A percentile compares a stretch with the other conserved stretches of the same genome.
These are phyloP conservation scores for Enteromius trimaculatus DNA, from an alignment of 2,797 vertebrate species.

Conservation along the genomic window DNA sequence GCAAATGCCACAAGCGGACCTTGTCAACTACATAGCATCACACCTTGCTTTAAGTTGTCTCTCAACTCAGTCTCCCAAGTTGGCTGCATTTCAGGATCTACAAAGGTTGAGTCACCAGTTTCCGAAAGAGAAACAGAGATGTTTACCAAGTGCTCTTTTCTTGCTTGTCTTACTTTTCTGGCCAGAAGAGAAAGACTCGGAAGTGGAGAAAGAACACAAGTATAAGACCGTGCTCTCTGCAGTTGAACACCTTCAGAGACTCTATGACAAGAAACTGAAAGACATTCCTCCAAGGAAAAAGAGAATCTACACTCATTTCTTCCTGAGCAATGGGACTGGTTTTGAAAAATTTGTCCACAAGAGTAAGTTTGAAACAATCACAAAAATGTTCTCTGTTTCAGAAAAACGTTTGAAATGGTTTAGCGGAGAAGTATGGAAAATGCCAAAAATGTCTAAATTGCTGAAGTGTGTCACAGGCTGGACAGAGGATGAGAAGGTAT, in stretches of 20 bases:
- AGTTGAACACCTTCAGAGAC: slow-evolving; percentile 72
- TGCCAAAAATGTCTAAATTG: slow-evolving; percentile 60
- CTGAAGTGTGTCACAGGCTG: slow-evolving; percentile 80
- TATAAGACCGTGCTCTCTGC: slow-evolving; percentile 75
- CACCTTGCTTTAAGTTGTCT: slow-evolving; percentile 79
- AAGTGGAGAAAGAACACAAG: slow-evolving; percentile 68
- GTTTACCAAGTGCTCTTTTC: slow-evolving; percentile 76
- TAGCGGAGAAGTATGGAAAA: slow-evolving; percentile 72
- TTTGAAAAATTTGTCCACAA: slow-evolving; percentile 74
- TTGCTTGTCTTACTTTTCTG: slow-evolving; percentile 82
- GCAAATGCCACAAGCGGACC: slow-evolving; percentile 71
- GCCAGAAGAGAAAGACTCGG: slow-evolving; percentile 80
- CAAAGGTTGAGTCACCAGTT: slow-evolving; percentile 75
- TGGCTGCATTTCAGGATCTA: slow-evolving; percentile 68
- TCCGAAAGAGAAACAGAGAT: slow-evolving; percentile 67
- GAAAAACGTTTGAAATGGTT: slow-evolving; percentile 75
- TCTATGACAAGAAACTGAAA: slow-evolving; percentile 75
- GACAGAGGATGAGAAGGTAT: slow-evolving; percentile 80
- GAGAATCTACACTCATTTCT: slow-evolving; percentile 81
- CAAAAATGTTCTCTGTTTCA: slow-evolving; percentile 59
- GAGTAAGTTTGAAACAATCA: slow-evolving; percentile 68
- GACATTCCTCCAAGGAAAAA: slow-evolving; percentile 77
- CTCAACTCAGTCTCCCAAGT: slow-evolving; percentile 66
- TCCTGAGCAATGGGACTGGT: slow-evolving; percentile 75
- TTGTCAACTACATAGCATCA: slow-evolving; percentile 76